Evolutionary conservation across 1,140 invertebrate species (phyloP).

Genomic region (Microplitis mediator): DNA sequence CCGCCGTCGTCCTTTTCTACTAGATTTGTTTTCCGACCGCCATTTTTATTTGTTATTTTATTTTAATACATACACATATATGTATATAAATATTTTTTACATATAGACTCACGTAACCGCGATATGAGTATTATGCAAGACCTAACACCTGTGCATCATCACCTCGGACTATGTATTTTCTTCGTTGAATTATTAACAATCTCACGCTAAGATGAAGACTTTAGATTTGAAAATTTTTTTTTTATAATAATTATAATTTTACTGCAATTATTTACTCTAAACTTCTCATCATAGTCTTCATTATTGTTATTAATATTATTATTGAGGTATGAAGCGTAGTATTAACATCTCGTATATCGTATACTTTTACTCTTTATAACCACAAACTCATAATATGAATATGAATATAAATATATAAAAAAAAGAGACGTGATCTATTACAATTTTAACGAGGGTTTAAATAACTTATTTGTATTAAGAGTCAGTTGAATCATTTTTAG

Average conservation of each 20-base stretch:
- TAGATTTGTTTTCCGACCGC: conserved; percentile 1
- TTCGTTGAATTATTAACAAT: conserved; percentile 17
- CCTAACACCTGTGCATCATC: conserved; percentile 13
- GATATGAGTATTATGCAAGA: conserved; percentile 21
- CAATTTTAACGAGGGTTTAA: too few species aligned
- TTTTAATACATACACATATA: not conserved
- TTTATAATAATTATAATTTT: not conserved
- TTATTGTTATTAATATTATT: not conserved
- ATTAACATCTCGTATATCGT: too few species aligned
- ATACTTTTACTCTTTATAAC: too few species aligned
- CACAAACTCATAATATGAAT: too few species aligned
- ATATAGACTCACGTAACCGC: not conserved
- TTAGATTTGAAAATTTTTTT: too few species aligned
- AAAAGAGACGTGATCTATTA: too few species aligned
- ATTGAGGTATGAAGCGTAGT: too few species aligned
- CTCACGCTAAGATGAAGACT: not conserved
- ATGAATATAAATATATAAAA: too few species aligned
- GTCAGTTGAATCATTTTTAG: too few species aligned
- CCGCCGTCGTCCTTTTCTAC: conserved; percentile 7
- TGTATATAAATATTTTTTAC: not conserved
- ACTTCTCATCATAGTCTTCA: conserved; percentile 10
- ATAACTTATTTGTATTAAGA: too few species aligned
- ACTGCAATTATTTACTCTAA: conserved; percentile 15
- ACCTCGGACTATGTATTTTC: conserved; percentile 1
- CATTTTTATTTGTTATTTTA: not conserved